A percentile compares a stretch with the other conserved stretches of the same genome.
Conservation (phyloP, 1,140 invertebrate genomes). For the Goniozus legneri region DNA sequence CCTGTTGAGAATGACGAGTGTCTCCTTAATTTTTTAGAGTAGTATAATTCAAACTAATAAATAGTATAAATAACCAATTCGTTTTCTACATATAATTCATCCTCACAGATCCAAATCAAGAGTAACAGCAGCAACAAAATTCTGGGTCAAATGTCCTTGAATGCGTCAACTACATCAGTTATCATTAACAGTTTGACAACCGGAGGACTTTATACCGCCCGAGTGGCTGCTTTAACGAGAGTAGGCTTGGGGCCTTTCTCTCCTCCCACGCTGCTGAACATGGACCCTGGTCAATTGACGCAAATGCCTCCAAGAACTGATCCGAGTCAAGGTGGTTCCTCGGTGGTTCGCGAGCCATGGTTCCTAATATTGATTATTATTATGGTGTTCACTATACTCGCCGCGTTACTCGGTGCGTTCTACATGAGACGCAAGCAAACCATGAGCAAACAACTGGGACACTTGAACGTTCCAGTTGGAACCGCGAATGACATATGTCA, state of each 20-base stretch:
- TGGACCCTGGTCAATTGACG: constrained; percentile 60
- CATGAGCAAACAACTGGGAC: constrained; percentile 62
- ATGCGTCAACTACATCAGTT: constrained; percentile 69
- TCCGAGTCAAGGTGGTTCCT: constrained; percentile 48
- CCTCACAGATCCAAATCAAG: constrained; percentile 66
- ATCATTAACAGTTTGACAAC: constrained; percentile 70
- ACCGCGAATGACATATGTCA: constrained; percentile 61
- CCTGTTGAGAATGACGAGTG: too few species aligned
- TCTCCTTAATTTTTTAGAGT: too few species aligned
- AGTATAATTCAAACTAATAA: too few species aligned
- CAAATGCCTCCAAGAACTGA: constrained; percentile 56
- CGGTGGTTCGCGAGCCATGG: constrained; percentile 69
- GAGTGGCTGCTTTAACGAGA: constrained; percentile 70
- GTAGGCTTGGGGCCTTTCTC: constrained; percentile 69
- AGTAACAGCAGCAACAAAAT: constrained; percentile 62
- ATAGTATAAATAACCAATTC: not conserved
- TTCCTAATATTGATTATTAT: constrained; percentile 70
- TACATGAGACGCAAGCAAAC: constrained; percentile 63
- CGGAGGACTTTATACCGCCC: constrained; percentile 68
- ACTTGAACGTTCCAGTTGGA: constrained; percentile 64
- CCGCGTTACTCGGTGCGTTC: constrained; percentile 61
- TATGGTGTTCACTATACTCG: constrained; percentile 64
- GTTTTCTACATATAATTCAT: not conserved
- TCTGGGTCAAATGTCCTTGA: constrained; percentile 68
- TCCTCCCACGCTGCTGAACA: constrained; percentile 57